These are phyloP conservation scores for Lasioglossum villosulum DNA, from an alignment of 2,888 invertebrate species.

Conservation along the genomic window DNA sequence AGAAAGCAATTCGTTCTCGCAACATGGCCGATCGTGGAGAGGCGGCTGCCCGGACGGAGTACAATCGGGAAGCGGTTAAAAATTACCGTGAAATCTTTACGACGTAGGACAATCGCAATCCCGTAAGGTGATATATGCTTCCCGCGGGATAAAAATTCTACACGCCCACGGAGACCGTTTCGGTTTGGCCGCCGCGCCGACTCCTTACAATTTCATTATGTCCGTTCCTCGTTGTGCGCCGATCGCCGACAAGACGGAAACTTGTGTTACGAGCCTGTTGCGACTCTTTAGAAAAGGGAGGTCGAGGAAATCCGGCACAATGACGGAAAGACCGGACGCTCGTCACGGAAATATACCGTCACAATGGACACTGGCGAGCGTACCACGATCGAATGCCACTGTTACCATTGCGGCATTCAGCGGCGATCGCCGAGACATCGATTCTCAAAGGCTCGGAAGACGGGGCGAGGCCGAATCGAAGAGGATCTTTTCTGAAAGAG, in stretches of 20 bases:
- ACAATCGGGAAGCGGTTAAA: slow-evolving; percentile 27
- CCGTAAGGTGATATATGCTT: slow-evolving; percentile 29
- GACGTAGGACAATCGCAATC: slow-evolving; percentile 8
- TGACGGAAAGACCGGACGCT: slow-evolving; percentile 66
- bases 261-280: slow-evolving; percentile 54
- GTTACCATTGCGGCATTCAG: slow-evolving; percentile 34
- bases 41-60: not conserved
- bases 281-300: slow-evolving; percentile 49
- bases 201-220: slow-evolving; percentile 75
- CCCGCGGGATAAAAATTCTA: slow-evolving; percentile 42
- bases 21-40: slow-evolving; percentile 10
- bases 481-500: not conserved
- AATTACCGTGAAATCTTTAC: slow-evolving; percentile 51
- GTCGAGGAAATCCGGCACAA: slow-evolving; percentile 76
- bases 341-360: slow-evolving; percentile 74
- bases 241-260: slow-evolving; percentile 57
- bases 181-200: slow-evolving; percentile 51
- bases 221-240: slow-evolving; percentile 68
- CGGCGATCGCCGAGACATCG: slow-evolving; percentile 36
- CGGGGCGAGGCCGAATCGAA: not conserved
- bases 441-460: slow-evolving; percentile 27
- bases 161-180: slow-evolving; percentile 69
- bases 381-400: slow-evolving; percentile 39
- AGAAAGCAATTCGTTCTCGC: slow-evolving; percentile 66
- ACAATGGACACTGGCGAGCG: slow-evolving; percentile 57